Percentiles rank a stretch among this genome's conserved stretches.
Conservation (phyloP, 2,797 vertebrate species). For the Botia kubotai region DNA sequence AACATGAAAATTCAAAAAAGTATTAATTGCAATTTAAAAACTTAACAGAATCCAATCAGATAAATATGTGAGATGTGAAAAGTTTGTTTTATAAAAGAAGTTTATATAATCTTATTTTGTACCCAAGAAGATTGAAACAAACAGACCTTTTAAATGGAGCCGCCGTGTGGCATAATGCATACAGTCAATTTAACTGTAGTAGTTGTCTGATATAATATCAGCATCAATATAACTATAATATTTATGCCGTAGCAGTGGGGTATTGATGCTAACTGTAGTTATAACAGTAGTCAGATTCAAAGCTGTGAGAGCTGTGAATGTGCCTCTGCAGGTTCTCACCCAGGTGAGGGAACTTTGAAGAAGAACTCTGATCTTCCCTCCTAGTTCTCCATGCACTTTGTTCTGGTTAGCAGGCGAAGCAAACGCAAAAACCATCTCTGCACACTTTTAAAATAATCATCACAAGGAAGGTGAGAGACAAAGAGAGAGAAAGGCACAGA, state of each 20-base stretch:
- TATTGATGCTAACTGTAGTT: slow-evolving; percentile 19
- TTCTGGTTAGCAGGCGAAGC: slow-evolving; percentile 65
- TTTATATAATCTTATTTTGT: background rate
- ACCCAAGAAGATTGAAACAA: background rate
- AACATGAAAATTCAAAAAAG: too few species aligned
- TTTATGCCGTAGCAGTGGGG: background rate
- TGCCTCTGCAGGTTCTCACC: slow-evolving; percentile 55
- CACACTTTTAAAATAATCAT: slow-evolving; percentile 77
- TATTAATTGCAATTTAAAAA: too few species aligned
- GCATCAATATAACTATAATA: slow-evolving; percentile 8
- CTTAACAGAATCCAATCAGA: too few species aligned
- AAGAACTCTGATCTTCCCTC: slow-evolving; percentile 60
- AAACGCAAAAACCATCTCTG: slow-evolving; percentile 73
- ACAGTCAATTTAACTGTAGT: background rate
- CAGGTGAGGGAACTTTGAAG: slow-evolving; percentile 58
- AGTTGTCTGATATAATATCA: background rate
- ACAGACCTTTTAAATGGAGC: background rate
- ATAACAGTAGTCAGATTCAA: slow-evolving; percentile 34
- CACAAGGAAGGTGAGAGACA: slow-evolving; percentile 65
- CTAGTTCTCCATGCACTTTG: slow-evolving; percentile 66
- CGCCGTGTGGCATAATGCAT: background rate
- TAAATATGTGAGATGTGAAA: too few species aligned
- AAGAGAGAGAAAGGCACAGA: slow-evolving; percentile 61
- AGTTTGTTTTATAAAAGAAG: too few species aligned
- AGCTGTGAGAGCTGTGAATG: slow-evolving; percentile 38